Evolutionary conservation across 1,140 invertebrate species (phyloP).

Genomic region (Pararge aegeria): DNA sequence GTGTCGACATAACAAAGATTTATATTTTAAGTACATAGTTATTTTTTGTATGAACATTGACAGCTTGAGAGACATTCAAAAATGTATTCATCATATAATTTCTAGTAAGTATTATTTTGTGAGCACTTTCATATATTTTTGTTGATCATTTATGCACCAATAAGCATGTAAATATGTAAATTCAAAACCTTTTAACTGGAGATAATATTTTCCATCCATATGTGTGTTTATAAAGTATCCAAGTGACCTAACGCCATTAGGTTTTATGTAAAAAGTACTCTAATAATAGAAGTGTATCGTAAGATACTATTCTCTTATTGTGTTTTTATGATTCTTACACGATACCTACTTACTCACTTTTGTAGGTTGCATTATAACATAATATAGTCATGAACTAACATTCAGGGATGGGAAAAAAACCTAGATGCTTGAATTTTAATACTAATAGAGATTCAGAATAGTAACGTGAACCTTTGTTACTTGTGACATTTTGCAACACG

Average conservation of each 20-base stretch:
- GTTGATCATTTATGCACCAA: conserved; percentile 1
- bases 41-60: no score
- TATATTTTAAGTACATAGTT: neutral
- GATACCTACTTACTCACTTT: neutral
- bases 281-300: neutral
- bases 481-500: no score
- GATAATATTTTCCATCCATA: neutral
- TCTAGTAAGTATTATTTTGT: no score
- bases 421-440: no score
- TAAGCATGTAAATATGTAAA: conserved; percentile 53
- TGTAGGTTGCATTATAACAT: conserved; percentile 9
- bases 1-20: neutral
- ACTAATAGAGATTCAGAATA: no score
- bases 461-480: no score
- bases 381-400: no score
- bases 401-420: no score
- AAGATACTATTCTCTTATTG: neutral
- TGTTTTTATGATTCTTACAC: neutral
- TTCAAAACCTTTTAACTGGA: conserved; percentile 24
- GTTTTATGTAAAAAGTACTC: neutral
- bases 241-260: neutral
- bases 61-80: no score
- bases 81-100: no score
- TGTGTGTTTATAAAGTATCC: neutral
- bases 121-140: neutral